phyloP scores from a whole-genome alignment of 2,113 vertebrate genomes.

The Maccullochella peelii region DNA sequence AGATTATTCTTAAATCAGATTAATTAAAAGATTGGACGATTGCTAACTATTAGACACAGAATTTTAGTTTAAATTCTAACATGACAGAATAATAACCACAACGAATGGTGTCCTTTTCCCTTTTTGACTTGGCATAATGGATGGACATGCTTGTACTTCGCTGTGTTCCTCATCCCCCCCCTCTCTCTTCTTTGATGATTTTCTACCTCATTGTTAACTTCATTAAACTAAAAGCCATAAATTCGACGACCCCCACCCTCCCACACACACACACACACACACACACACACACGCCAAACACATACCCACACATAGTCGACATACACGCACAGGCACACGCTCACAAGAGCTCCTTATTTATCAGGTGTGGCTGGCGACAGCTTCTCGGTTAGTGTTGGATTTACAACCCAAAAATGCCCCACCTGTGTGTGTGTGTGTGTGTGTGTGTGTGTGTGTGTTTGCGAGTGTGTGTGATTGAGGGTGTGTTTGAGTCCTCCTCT shows the following conservation, averaged over 20 bases:
- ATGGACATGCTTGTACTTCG: background rate
- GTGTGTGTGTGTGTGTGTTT: conserved; percentile 12
- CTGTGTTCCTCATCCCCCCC: background rate
- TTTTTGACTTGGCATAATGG: background rate
- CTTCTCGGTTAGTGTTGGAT: conserved; percentile 59
- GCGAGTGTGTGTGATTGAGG: conserved; percentile 33
- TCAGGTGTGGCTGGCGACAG: conserved; percentile 59
- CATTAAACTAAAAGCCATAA: conserved; percentile 69
- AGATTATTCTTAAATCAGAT: background rate
- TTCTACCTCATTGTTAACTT: conserved; percentile 69
- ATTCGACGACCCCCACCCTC: conserved; percentile 31
- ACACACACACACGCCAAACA: background rate
- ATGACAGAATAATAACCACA: background rate
- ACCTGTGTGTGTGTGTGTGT: conserved; percentile 12
- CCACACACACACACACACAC: conserved; percentile 34
- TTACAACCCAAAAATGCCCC: conserved; percentile 60
- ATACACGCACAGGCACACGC: conserved; percentile 15
- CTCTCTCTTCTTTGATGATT: conserved; percentile 40
- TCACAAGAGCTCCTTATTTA: conserved; percentile 53
- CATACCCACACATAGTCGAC: conserved; percentile 8
- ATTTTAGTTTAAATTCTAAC: background rate
- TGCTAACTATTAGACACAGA: background rate
- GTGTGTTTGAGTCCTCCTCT: conserved; percentile 56
- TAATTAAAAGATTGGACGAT: background rate
- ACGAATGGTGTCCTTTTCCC: background rate